Percentiles rank a stretch among this genome's conserved stretches.
Evolutionary conservation across 2,888 invertebrate genomes (phyloP).

Genomic region (Cerceris rybyensis): DNA sequence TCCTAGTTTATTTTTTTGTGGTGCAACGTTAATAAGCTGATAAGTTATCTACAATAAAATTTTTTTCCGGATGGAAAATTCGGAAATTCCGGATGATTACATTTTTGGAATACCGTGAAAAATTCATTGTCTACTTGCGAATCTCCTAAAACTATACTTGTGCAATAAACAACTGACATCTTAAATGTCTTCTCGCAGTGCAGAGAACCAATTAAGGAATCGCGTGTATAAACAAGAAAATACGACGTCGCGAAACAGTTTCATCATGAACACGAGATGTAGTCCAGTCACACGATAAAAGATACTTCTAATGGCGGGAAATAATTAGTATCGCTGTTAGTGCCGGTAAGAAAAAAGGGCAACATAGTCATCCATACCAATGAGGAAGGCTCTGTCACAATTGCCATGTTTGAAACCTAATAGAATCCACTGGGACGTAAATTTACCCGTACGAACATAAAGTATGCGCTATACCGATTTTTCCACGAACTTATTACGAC

Average conservation of each 20-base stretch:
- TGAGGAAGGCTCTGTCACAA: conserved; percentile 41
- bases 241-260: conserved; percentile 48
- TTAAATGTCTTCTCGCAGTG: conserved; percentile 30
- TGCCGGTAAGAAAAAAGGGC: conserved; percentile 44
- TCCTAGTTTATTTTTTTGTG: too few species aligned
- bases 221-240: conserved; percentile 25
- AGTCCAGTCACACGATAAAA: conserved; percentile 28
- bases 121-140: background rate
- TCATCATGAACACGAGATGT: conserved; percentile 22
- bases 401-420: conserved; percentile 49
- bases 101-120: too few species aligned
- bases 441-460: conserved; percentile 39
- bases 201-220: conserved; percentile 43
- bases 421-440: conserved; percentile 63
- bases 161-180: conserved; percentile 30
- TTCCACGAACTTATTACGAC: conserved; percentile 46
- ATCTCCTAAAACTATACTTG: conserved; percentile 9
- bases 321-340: conserved; percentile 61
- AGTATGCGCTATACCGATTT: conserved; percentile 31
- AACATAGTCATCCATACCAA: conserved; percentile 42
- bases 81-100: too few species aligned
- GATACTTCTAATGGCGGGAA: conserved; percentile 50
- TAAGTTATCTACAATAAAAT: too few species aligned
- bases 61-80: too few species aligned
- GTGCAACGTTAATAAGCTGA: too few species aligned